phyloP scores from a whole-genome alignment of 1,140 invertebrate genomes.

The Leptinotarsa texana region DNA sequence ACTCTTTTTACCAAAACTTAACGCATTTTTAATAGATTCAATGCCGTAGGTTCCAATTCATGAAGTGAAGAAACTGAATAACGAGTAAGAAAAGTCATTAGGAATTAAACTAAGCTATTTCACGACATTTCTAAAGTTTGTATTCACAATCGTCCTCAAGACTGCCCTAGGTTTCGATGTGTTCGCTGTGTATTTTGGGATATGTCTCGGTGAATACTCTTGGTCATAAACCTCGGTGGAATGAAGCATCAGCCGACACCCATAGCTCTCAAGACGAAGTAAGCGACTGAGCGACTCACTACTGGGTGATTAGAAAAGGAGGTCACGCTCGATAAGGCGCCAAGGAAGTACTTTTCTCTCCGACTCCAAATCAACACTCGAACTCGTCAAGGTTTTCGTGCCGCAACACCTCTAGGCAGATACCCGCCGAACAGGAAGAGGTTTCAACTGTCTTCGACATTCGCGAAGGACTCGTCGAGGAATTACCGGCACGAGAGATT shows the following conservation, averaged over 20 bases:
- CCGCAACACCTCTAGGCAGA: background rate
- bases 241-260: background rate
- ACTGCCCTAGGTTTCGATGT: no score
- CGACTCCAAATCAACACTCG: constrained; percentile 40
- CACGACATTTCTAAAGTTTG: no score
- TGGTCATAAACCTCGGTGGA: background rate
- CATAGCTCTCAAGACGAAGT: background rate
- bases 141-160: no score
- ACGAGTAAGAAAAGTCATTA: no score
- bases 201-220: no score
- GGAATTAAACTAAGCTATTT: no score
- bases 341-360: constrained; percentile 41
- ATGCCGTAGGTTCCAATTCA: no score
- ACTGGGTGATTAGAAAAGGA: constrained; percentile 32
- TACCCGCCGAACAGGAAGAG: constrained; percentile 36
- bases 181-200: background rate
- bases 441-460: constrained; percentile 40
- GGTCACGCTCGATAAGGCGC: constrained; percentile 43
- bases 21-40: no score
- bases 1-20: no score
- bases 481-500: background rate
- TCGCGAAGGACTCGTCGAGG: constrained; percentile 28
- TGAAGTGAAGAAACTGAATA: no score
- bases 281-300: constrained; percentile 6
- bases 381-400: constrained; percentile 34